phyloP scores from a whole-genome alignment of 2,113 vertebrate species.

The Festucalex cinctus region DNA sequence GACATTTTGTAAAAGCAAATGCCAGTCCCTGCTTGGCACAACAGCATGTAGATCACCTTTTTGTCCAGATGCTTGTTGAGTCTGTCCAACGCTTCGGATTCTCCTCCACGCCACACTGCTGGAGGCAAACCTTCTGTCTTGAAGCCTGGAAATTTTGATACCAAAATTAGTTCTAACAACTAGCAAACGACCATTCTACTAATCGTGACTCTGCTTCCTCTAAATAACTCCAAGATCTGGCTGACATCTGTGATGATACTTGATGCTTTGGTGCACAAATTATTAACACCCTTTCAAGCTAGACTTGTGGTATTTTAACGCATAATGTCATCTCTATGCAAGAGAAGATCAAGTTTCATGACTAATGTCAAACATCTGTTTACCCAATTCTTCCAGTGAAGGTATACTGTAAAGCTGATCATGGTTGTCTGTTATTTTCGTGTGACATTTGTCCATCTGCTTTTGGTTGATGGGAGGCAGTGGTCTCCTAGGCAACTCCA shows the following conservation, averaged over 20 bases:
- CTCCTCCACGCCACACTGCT: conserved; percentile 89
- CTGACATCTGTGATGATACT: not conserved
- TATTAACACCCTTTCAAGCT: too few relatives aligned
- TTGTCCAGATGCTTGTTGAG: conserved; percentile 91
- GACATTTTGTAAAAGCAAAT: not conserved
- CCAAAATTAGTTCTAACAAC: not conserved
- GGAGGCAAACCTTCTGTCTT: conserved; percentile 76
- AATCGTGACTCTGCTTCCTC: not conserved
- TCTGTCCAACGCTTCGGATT: conserved; percentile 87
- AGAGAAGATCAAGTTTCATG: not conserved
- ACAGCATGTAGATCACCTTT: conserved; percentile 77
- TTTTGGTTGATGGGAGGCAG: conserved; percentile 77
- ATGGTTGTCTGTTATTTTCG: conserved; percentile 83
- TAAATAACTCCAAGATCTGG: not conserved
- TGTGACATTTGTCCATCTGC: conserved; percentile 85
- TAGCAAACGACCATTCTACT: not conserved
- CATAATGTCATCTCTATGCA: not conserved
- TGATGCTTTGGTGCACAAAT: not conserved
- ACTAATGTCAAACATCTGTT: not conserved
- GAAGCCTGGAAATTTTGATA: conserved; percentile 76
- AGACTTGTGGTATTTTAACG: not conserved
- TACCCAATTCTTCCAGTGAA: conserved; percentile 92
- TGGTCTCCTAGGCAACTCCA: conserved; percentile 89
- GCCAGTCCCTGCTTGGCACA: not conserved
- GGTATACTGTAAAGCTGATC: conserved; percentile 88